Evolutionary conservation across 1,140 invertebrate species (phyloP).

Genomic region (Drosophila guanche): DNA sequence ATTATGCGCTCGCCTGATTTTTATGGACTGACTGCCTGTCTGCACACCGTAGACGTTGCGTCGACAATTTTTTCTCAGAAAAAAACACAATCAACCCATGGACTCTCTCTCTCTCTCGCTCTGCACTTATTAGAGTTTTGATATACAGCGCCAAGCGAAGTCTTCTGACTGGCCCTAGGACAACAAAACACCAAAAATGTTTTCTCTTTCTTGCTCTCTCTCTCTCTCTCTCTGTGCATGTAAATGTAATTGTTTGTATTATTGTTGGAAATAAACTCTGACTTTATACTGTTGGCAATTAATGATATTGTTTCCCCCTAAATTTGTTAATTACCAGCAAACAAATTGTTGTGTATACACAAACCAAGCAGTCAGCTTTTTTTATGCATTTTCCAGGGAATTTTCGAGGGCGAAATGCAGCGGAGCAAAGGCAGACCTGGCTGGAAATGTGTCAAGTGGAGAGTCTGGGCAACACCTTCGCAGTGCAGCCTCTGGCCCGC

Average conservation of each 20-base stretch:
- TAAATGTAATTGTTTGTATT: constrained; percentile 64
- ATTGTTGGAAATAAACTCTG: constrained; percentile 81
- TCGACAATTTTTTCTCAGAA: constrained; percentile 80
- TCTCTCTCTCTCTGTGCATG: background rate
- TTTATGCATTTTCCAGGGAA: constrained; percentile 80
- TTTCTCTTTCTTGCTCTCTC: background rate
- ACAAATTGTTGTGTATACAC: constrained; percentile 74
- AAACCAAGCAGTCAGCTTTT: constrained; percentile 75
- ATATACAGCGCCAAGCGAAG: constrained; percentile 42
- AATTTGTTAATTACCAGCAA: constrained; percentile 81
- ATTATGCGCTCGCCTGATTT: constrained; percentile 73
- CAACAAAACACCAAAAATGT: constrained; percentile 38
- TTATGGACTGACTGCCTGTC: constrained; percentile 49
- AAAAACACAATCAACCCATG: constrained; percentile 64
- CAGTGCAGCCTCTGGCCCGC: background rate
- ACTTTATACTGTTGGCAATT: constrained; percentile 79
- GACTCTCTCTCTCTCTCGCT: constrained; percentile 21
- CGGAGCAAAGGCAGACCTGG: constrained; percentile 2
- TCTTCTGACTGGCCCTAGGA: constrained; percentile 35
- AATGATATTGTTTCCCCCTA: constrained; percentile 81
- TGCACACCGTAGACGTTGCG: constrained; percentile 74
- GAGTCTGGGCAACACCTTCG: constrained; percentile 7
- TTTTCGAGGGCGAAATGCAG: constrained; percentile 66
- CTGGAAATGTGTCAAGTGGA: constrained; percentile 9
- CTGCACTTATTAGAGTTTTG: constrained; percentile 75